Evolutionary conservation across 2,113 vertebrate species (phyloP).

Genomic region (Pterophyllum scalare): DNA sequence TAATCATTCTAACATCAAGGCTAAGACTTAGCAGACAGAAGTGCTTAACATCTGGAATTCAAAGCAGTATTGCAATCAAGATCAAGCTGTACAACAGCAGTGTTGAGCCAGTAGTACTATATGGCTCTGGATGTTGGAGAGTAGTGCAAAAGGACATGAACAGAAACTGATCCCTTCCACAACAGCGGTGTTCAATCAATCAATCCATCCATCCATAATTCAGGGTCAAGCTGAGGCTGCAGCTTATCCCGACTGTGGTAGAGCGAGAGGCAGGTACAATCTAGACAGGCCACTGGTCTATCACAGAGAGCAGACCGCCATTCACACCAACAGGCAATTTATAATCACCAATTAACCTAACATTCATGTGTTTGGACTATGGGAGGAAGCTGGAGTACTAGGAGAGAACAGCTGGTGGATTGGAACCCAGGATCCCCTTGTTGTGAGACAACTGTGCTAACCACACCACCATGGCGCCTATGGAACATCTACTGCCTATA

Average conservation of each 20-base stretch:
- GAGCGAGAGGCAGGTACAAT: neutral
- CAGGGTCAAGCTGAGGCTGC: too few species aligned
- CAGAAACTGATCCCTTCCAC: neutral
- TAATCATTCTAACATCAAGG: neutral
- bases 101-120: neutral
- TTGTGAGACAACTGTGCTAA: too few species aligned
- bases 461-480: too few species aligned
- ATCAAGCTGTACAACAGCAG: neutral
- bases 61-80: neutral
- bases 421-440: too few species aligned
- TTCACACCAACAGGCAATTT: neutral
- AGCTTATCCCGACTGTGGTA: too few species aligned
- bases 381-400: neutral
- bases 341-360: neutral
- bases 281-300: neutral
- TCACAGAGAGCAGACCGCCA: neutral
- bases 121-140: neutral
- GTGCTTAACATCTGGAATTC: neutral
- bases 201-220: neutral
- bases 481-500: neutral
- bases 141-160: neutral
- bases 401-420: neutral
- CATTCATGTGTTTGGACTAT: neutral
- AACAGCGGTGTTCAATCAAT: neutral
- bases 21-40: neutral